Evolutionary conservation across 1,140 invertebrate species (phyloP), one percentile per base, ranked within the genome.

Genomic region (Philopotamus ludificatus): DNA sequence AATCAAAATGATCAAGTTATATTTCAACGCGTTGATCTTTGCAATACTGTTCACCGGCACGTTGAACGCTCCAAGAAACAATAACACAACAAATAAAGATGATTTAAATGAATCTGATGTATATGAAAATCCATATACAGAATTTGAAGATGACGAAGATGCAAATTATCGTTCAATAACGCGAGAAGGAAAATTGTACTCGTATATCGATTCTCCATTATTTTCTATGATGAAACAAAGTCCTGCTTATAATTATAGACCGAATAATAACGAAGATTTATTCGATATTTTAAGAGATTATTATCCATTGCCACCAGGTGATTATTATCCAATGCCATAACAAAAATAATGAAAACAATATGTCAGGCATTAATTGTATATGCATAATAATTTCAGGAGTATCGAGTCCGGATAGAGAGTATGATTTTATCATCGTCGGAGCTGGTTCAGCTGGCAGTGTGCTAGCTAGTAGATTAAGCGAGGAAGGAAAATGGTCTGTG

Each of bases 361-460:
- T 34, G 28, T 7, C 4, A 34, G 12, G 4, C 12, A 34, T 7
- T 34, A 34, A 34, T 34, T 0, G 77, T 76, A 84, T 84, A 3
- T 81, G 77, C 12, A 34, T 34, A 34, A 7, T 34, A 7, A 34
- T 34, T 34, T 4, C 28, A 34, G 23, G 84, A 82, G 25, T 53
- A 51, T 54, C 7, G 53, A 65, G 53, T 45, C 16, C 3, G n/a
- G 21, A 20, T 18, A 47, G 74, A 86, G 15, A 72, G 68, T 94
- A 93, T 69, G 91, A 94, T 76, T 94, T 93, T 71, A 88, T 95
- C 28, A 83, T 93, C 39, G 85, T 98, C 1, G 96, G 96, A 0
- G 92, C 83, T 1, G 90, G 90, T 1, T 84, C 85, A 0, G 84
- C 81, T 1, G 85, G 84, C 0, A 80, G 79, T 20, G 83, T 81